These are phyloP conservation scores for Dasypogon diadema DNA, from an alignment of 2,888 invertebrate genomes.

Conservation along the genomic window DNA sequence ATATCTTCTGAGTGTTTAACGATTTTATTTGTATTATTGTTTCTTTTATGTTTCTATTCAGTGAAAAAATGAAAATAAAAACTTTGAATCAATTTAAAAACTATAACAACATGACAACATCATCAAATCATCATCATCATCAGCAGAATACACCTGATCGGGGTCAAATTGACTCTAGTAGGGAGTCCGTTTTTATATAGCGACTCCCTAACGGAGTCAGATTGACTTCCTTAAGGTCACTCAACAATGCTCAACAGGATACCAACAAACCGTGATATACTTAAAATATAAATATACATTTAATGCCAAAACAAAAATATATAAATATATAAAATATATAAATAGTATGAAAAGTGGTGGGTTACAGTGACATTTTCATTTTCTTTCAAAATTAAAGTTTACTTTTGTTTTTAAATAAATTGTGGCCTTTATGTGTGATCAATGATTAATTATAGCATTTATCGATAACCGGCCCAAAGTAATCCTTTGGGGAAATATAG, in stretches of 20 bases:
- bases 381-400: neutral
- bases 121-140: conserved; percentile 32
- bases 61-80: too few species aligned
- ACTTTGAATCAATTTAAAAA: conserved; percentile 6
- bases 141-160: conserved; percentile 73
- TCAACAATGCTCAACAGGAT: conserved; percentile 65
- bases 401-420: neutral
- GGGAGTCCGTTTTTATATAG: conserved; percentile 91
- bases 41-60: too few species aligned
- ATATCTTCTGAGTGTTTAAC: too few species aligned
- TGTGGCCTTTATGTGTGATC: neutral
- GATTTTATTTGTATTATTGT: too few species aligned
- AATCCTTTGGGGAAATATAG: too few species aligned
- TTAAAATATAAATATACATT: neutral
- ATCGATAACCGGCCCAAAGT: too few species aligned
- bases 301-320: neutral
- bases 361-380: neutral
- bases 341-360: neutral
- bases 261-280: conserved; percentile 20
- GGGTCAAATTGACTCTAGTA: conserved; percentile 99
- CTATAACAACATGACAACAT: conserved; percentile 32
- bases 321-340: neutral
- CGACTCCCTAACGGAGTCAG: conserved; percentile 98
- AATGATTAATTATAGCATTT: too few species aligned
- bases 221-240: conserved; percentile 89